phyloP scores from a whole-genome alignment of 2,888 invertebrate genomes.

The Spisula subtruncata region DNA sequence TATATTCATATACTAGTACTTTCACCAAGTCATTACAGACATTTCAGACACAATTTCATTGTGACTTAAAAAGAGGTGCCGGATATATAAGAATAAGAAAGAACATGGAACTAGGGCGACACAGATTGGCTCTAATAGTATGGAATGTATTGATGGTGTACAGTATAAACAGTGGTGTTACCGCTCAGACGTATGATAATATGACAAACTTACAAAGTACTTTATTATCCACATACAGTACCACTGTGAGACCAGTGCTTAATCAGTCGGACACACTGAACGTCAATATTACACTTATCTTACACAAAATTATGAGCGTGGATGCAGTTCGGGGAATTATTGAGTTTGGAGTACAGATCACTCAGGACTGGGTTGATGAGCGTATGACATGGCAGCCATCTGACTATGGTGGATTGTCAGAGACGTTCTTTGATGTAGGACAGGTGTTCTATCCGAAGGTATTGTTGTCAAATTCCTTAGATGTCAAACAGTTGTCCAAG shows the following conservation, averaged over 20 bases:
- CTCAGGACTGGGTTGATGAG: conserved; percentile 2
- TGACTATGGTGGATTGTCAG: neutral
- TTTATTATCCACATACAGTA: neutral
- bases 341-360: neutral
- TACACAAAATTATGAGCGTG: neutral
- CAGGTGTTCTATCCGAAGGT: neutral
- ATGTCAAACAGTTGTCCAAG: neutral
- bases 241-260: neutral
- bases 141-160: neutral
- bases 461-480: neutral
- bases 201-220: neutral
- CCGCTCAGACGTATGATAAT: neutral
- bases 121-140: too few species aligned
- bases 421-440: neutral
- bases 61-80: too few species aligned
- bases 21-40: too few species aligned
- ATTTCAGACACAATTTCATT: too few species aligned
- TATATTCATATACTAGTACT: too few species aligned
- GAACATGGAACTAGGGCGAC: too few species aligned
- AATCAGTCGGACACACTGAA: conserved; percentile 10
- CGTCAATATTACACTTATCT: neutral
- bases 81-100: too few species aligned
- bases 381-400: conserved; percentile 30
- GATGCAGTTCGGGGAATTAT: conserved; percentile 15
- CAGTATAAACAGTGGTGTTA: neutral